Evolutionary conservation across 1,140 invertebrate species (phyloP), one percentile per base, ranked within the genome.

Genomic region (Apocrypta bakeri): DNA sequence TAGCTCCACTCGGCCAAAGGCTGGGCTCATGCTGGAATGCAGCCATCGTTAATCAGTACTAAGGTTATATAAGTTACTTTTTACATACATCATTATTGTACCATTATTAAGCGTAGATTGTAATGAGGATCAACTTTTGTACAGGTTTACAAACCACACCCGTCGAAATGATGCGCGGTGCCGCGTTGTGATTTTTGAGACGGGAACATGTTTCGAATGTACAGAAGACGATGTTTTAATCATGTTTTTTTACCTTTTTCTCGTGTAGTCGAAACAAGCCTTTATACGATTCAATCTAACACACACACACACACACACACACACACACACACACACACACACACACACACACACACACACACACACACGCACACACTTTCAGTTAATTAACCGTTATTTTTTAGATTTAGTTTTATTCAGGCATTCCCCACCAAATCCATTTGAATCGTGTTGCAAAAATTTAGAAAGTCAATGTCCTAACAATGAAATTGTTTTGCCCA

Each of bases 21-120:
- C 89, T 91, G 90, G 90, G 83, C 68, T 89, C 89, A 88, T 86
- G 90, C 90, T 92, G 91, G 90, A 91, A 92, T 92, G 91, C 89
- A 91, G 87, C 88, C 88, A 85, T 92, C 90, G 90, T 92, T 92
- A 91, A 91, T 90, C 90, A 91, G 88, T 91, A 88, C 86, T 91
- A 91, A 92, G 90, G 88, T 88, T 92, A 91, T 87, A 91, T 91
- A 90, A 91, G 90, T 92, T 92, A 91, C 88, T 89, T 89, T 91
- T 91, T 91, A 91, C 91, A 90, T 89, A 90, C 88, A 90, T 90
- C 91, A 92, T 91, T 89, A 91, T 90, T 90, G 87, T 91, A 90
- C 87, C 89, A 88, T 88, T 89, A 88, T 86, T 91, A 89, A 90
- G 88, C 88, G 87, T 90, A 88, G 87, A 88, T 85, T 89, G 79